Evolutionary conservation across 2,113 vertebrate genomes (phyloP), one percentile per base, ranked within the genome.

Genomic region (Glaucomys volans): DNA sequence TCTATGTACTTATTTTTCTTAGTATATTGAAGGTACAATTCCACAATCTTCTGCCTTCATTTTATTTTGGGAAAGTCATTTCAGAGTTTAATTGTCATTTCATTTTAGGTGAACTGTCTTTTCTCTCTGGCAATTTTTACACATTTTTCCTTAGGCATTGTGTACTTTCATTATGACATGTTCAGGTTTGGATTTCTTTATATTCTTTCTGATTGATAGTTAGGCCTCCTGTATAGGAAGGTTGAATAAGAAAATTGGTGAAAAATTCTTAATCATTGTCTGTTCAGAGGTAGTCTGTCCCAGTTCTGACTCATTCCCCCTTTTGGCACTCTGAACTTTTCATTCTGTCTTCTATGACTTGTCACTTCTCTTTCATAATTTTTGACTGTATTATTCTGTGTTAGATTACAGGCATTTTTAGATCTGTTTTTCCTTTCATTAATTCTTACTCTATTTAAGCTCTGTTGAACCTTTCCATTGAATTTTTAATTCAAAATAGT

Each of bases 401-500:
- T 66, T 71, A 8, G n/a, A 62, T 90, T 66, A 75, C 20, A 87
- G 22, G 81, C 2, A 64, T 72, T 72, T 92, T 71, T 74, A 90
- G 64, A 14, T 50, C 5, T 79, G 30, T 57, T 14, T 84, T 67
- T 77, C 37, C 66, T 42, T 35, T 75, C 14, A 62, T 69, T 84
- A 32, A 30, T 52, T 69, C 32, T 86, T 90, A 30, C 72, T 37
- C 8, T 85, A 40, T 24, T 92, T 47, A 59, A 83, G 47, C 52
- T 77, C 62, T n/a, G 32, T 37, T 90, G 64, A 90, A 74, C 2
- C 50, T 75, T 64, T 76, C 35, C 1, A 35, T 22, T 64, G 52
- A 30, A n/a, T 54, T 71, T 50, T 93, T 59, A 81, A 94, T 81
- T 87, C 26, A 81, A 75, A 54, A 74, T 42, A 47, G 71, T 94